Evolutionary conservation across 1,140 invertebrate species (phyloP), one percentile per base, ranked within the genome.

Genomic region (Prorops nasuta): DNA sequence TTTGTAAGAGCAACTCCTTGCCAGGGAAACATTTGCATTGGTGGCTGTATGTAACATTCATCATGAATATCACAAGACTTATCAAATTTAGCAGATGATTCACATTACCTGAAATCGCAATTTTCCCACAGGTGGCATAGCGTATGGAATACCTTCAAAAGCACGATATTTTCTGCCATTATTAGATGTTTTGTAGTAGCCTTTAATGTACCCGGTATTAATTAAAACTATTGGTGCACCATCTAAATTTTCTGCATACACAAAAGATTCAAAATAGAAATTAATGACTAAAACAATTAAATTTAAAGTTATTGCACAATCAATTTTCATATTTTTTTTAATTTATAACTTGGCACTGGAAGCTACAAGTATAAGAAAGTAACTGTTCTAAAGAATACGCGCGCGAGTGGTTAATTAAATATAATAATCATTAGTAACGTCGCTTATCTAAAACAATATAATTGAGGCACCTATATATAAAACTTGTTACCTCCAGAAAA

Each of bases 111-210:
- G 54, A 49, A 83, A 84, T 28, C 83, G 60, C 2, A 79, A 56
- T 34, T 77, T 62, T 44, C 74, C 73, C 16, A 83, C 49, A 6
- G 83, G 83, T 18, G 82, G 77, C 48, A 75, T 63, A 9, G 82
- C 82, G 60, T 79, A 84, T 0, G 82, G 82, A 44, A 84, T 77
- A n/a, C 80, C 79, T 21, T 80, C 67, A 49, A 81, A 84, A 3
- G 74, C 71, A 41, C 79, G 67, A 17, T 80, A 76, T 21, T 18
- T 36, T 15, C 54, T 50, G 1, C 62, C 61, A 38, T 52, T 39
- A 9, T 47, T 37, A 7, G 69, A 66, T 6, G 17, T 28, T 28
- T 60, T 52, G 8, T 49, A 58, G 15, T 38, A 63, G 3, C 64
- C 69, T 9, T 15, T 36, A 1, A 69, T 51, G 2, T 3, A 12